Evolutionary conservation across 2,888 invertebrate genomes (phyloP).

Genomic region (Orgyia antiqua): DNA sequence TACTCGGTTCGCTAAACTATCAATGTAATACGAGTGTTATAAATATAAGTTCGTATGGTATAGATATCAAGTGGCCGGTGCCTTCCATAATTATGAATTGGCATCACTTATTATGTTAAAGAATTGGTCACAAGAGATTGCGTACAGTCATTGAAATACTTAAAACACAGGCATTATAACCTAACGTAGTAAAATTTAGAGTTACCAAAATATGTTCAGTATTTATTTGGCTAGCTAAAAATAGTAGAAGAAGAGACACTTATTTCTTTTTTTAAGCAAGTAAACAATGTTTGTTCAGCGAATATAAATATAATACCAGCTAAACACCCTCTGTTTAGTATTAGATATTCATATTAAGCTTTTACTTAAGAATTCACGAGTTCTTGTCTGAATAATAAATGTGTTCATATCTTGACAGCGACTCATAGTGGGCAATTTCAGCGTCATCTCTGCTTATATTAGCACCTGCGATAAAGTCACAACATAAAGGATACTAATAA

Average conservation of each 20-base stretch:
- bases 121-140: no score
- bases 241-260: conserved; percentile 2
- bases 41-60: no score
- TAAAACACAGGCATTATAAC: no score
- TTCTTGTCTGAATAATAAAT: conserved; percentile 39
- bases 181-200: no score
- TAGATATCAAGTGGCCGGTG: no score
- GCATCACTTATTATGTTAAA: no score
- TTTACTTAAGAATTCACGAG: conserved; percentile 29
- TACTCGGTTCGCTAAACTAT: no score
- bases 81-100: no score
- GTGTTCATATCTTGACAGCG: conserved; percentile 28
- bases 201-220: no score
- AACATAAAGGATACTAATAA: conserved; percentile 32
- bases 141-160: no score
- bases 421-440: conserved; percentile 43
- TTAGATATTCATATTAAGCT: conserved; percentile 24
- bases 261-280: conserved; percentile 5
- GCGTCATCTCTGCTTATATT: conserved; percentile 41
- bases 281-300: conserved; percentile 9
- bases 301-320: conserved; percentile 13
- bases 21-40: no score
- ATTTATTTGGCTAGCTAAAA: no score
- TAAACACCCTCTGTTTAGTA: conserved; percentile 18
- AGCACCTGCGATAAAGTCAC: conserved; percentile 52